Evolutionary conservation across 2,888 invertebrate species (phyloP).

Genomic region (Andrena bucephala): DNA sequence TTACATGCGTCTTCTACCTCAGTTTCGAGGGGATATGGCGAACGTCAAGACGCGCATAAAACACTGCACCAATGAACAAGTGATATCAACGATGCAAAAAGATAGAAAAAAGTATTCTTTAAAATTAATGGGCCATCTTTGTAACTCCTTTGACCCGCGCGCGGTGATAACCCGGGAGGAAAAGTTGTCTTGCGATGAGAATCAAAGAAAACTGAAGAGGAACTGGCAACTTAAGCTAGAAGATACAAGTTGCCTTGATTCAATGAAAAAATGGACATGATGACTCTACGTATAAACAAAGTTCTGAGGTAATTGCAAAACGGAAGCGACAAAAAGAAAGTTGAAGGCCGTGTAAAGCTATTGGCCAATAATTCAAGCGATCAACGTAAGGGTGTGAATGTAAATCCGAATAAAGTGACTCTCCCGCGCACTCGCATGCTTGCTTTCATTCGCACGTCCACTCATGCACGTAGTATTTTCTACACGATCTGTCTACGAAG

Average conservation of each 20-base stretch:
- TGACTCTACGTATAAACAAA: not conserved
- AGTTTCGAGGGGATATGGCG: conserved; percentile 55
- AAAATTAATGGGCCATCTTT: conserved; percentile 78
- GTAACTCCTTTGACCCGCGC: conserved; percentile 46
- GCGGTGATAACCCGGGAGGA: not conserved
- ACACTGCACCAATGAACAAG: conserved; percentile 77
- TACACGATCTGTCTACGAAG: not conserved
- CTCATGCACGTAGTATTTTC: conserved; percentile 4
- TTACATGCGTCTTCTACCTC: conserved; percentile 19
- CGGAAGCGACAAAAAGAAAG: conserved; percentile 77
- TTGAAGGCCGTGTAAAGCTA: conserved; percentile 68
- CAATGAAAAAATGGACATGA: not conserved
- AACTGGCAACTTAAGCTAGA: conserved; percentile 12
- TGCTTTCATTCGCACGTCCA: conserved; percentile 50
- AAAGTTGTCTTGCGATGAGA: not conserved
- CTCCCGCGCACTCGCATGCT: conserved; percentile 56
- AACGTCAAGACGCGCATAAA: conserved; percentile 75
- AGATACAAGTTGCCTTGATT: not conserved
- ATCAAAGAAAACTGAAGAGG: conserved; percentile 3
- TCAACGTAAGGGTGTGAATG: conserved; percentile 19
- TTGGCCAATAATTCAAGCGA: conserved; percentile 18
- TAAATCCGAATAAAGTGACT: conserved; percentile 27
- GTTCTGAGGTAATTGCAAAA: conserved; percentile 58
- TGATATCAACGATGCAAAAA: conserved; percentile 33
- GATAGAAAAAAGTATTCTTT: conserved; percentile 34